Evolutionary conservation across 2,888 invertebrate genomes (phyloP).

Genomic region (Scaptomyza flava): DNA sequence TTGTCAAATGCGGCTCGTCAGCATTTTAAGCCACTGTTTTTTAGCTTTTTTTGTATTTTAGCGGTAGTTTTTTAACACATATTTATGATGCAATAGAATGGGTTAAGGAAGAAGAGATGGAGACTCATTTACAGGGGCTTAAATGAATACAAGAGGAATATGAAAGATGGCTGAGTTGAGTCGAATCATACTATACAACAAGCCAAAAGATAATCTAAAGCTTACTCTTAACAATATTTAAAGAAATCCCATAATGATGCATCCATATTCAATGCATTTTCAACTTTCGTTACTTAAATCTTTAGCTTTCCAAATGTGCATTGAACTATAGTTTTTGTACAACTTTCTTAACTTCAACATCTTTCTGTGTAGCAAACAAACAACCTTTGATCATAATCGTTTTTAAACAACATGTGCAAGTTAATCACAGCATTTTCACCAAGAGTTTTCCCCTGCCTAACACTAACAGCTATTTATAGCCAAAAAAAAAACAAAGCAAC

Average conservation of each 20-base stretch:
- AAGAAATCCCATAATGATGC: no score
- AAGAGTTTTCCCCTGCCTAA: neutral
- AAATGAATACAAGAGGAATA: neutral
- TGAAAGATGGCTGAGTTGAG: neutral
- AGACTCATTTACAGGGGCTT: neutral
- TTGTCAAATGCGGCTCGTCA: constrained; percentile 25
- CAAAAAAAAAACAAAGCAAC: constrained; percentile 1
- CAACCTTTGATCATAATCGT: neutral
- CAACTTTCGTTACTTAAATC: neutral
- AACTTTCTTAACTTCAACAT: neutral
- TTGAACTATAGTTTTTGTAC: neutral
- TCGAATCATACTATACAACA: no score
- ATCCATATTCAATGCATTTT: no score
- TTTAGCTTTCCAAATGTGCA: neutral
- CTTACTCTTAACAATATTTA: no score
- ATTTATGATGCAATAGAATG: constrained; percentile 36
- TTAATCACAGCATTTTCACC: constrained; percentile 26
- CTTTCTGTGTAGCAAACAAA: no score
- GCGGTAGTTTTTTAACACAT: constrained; percentile 28
- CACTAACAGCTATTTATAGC: constrained; percentile 42
- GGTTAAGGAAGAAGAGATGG: constrained; percentile 3
- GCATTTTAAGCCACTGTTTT: constrained; percentile 34
- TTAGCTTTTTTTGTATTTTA: neutral
- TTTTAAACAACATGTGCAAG: constrained; percentile 19
- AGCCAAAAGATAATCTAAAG: no score